Conservation (phyloP, 2,113 vertebrate genomes). For the Limanda limanda region DNA sequence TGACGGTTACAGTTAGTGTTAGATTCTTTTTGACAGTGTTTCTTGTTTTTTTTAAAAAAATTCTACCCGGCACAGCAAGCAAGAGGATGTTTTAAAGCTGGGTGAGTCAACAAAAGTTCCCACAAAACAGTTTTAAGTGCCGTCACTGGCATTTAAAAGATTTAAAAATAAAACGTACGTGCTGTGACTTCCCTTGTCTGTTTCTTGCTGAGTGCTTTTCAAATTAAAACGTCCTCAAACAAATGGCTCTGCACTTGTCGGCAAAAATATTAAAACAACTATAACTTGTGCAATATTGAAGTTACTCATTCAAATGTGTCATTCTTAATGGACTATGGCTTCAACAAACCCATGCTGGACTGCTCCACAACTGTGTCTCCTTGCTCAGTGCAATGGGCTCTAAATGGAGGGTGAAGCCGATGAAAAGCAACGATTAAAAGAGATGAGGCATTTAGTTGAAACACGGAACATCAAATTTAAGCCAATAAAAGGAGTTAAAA, state of each 20-base stretch:
- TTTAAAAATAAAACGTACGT: slow-evolving; percentile 2
- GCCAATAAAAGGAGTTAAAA: slow-evolving; percentile 20
- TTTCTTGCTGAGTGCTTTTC: slow-evolving; percentile 15
- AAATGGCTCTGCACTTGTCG: background rate
- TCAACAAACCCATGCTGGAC: slow-evolving; percentile 20
- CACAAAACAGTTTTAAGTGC: background rate
- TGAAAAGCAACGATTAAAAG: slow-evolving; percentile 23
- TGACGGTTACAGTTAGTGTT: slow-evolving; percentile 6
- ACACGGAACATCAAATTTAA: slow-evolving; percentile 28
- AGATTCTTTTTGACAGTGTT: background rate
- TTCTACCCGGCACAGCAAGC: background rate
- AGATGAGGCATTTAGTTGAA: slow-evolving; percentile 28
- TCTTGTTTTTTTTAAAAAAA: background rate
- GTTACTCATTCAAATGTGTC: too few relatives aligned
- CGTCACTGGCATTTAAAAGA: slow-evolving; percentile 4
- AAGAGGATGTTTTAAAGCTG: too few relatives aligned
- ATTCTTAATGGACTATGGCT: slow-evolving; percentile 35
- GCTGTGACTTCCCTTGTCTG: background rate
- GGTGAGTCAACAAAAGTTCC: background rate
- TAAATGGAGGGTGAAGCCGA: slow-evolving; percentile 19
- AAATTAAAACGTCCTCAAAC: slow-evolving; percentile 13
- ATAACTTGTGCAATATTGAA: background rate
- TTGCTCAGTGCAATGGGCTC: slow-evolving; percentile 10
- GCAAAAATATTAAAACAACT: background rate
- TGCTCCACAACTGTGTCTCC: slow-evolving; percentile 15